phyloP scores from a whole-genome alignment of 2,113 vertebrate genomes.

The Platysteira castanea region DNA sequence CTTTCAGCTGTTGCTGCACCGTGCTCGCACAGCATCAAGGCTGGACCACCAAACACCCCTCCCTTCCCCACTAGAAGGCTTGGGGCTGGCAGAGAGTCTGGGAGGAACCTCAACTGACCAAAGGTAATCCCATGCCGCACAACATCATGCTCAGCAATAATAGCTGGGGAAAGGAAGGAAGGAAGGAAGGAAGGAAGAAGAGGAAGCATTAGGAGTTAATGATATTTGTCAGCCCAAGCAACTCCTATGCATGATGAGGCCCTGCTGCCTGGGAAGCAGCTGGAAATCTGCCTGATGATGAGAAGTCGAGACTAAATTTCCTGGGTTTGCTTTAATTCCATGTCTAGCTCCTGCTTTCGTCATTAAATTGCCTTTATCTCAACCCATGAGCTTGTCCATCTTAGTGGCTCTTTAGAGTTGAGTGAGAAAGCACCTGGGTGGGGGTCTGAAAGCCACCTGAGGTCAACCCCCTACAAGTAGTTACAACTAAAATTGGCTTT shows the following conservation, averaged over 20 bases:
- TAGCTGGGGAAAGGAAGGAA: rapidly evolving
- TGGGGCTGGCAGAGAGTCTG: neutral
- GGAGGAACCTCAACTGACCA: neutral
- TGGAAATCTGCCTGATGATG: neutral
- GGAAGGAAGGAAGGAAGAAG: neutral
- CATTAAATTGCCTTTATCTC: neutral
- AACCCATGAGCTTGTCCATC: neutral
- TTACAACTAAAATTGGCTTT: neutral
- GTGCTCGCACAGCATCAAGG: too few species aligned
- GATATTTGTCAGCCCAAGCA: neutral
- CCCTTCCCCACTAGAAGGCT: rapidly evolving
- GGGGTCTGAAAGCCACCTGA: neutral
- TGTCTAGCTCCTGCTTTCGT: rapidly evolving
- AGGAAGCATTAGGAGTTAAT: neutral
- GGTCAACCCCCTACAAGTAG: neutral
- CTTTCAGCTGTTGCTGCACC: neutral
- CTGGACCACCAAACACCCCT: neutral
- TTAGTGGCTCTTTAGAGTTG: neutral
- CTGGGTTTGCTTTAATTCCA: neutral
- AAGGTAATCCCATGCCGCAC: neutral
- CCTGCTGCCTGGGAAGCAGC: neutral
- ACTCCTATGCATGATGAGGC: rapidly evolving
- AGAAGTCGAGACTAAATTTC: neutral
- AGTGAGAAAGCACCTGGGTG: rapidly evolving
- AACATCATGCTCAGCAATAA: neutral